Evolutionary conservation across 2,797 vertebrate species (phyloP).

Genomic region (Hypotaenidia philippensis): DNA sequence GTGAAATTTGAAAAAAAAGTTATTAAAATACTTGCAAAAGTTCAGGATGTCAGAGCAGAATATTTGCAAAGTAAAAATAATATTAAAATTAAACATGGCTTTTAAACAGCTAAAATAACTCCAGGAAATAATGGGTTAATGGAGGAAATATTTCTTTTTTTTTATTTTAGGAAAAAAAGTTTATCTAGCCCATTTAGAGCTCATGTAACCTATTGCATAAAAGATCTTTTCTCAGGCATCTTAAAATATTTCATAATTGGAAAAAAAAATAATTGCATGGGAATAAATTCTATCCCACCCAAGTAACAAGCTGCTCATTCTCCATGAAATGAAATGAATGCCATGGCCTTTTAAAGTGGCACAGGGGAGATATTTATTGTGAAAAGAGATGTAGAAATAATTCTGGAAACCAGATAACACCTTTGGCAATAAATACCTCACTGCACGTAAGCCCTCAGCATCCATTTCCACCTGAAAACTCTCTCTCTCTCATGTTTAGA

Average conservation of each 20-base stretch:
- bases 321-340: conserved; percentile 71
- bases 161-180: background rate
- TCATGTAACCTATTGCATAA: background rate
- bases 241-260: conserved; percentile 19
- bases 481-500: background rate
- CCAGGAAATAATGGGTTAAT: background rate
- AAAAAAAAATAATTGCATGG: background rate
- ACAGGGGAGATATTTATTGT: conserved; percentile 37
- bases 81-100: background rate
- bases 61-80: background rate
- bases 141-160: background rate
- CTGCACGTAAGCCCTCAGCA: background rate
- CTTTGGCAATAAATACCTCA: conserved; percentile 13
- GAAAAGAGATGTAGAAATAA: conserved; percentile 57
- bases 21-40: background rate
- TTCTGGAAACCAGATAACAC: conserved; percentile 37
- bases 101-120: background rate
- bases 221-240: conserved; percentile 43
- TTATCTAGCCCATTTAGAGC: conserved; percentile 14
- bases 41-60: background rate
- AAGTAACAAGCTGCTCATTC: conserved; percentile 59
- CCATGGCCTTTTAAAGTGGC: conserved; percentile 45
- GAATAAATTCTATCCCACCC: conserved; percentile 48
- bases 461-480: background rate
- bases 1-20: background rate